phyloP scores from a whole-genome alignment of 2,797 vertebrate species.

The Hydrophis major region DNA sequence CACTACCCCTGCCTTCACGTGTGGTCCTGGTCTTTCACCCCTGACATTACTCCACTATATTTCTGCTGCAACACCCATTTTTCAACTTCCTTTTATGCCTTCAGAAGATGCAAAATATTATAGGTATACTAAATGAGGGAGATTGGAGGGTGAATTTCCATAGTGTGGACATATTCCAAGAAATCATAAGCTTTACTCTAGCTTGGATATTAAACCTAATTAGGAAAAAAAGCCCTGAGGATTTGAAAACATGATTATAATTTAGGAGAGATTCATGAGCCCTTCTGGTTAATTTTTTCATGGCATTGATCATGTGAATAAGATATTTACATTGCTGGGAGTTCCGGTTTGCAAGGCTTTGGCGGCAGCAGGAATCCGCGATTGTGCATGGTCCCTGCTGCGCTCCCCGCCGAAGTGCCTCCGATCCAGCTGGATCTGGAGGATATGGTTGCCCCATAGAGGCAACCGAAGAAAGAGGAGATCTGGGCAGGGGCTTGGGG shows the following conservation, averaged over 20 bases:
- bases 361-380: too few species aligned
- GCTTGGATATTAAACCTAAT: neutral
- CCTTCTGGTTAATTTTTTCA: neutral
- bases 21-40: neutral
- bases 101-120: neutral
- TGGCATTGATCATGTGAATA: neutral
- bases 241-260: neutral
- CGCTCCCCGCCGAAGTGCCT: too few species aligned
- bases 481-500: too few species aligned
- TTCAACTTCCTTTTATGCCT: neutral
- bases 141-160: neutral
- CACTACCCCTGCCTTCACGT: too few species aligned
- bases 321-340: rapidly evolving
- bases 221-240: neutral
- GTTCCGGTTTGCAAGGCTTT: too few species aligned
- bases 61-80: neutral
- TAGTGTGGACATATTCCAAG: neutral
- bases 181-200: neutral
- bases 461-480: too few species aligned
- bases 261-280: neutral
- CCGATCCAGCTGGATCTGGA: too few species aligned
- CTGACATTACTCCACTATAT: neutral
- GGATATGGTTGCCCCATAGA: too few species aligned
- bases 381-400: too few species aligned
- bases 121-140: neutral